These are phyloP conservation scores for Bhutanitis thaidina DNA, from an alignment of 2,888 invertebrate species.

Conservation along the genomic window DNA sequence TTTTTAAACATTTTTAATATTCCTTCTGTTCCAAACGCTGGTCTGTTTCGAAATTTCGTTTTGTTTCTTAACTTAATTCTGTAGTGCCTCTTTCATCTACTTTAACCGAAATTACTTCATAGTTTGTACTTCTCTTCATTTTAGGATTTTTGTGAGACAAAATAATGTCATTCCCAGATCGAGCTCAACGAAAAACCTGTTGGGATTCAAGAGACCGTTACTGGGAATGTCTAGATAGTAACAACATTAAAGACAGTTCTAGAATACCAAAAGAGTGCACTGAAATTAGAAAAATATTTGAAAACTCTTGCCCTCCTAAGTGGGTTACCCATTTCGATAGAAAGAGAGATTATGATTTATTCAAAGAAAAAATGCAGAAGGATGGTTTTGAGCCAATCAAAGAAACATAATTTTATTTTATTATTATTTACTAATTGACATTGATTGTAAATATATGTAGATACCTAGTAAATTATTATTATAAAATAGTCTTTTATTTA, in stretches of 20 bases:
- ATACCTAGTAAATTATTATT: conserved; percentile 63
- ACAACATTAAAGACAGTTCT: conserved; percentile 81
- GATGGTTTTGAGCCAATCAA: conserved; percentile 91
- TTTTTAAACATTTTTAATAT: no score
- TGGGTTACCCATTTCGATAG: conserved; percentile 98
- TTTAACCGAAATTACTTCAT: conserved; percentile 5
- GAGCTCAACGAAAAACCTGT: conserved; percentile 88
- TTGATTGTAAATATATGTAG: conserved; percentile 56
- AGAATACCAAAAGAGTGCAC: conserved; percentile 80
- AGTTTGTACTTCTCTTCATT: conserved; percentile 41
- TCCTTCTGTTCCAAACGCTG: no score
- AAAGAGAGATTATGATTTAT: conserved; percentile 91
- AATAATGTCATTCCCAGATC: conserved; percentile 89
- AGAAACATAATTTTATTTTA: conserved; percentile 35
- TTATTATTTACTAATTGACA: conserved; percentile 30
- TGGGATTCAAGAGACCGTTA: conserved; percentile 92
- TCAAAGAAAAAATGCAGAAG: conserved; percentile 91
- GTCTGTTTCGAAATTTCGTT: no score
- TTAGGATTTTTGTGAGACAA: conserved; percentile 51
- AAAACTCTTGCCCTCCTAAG: conserved; percentile 87
- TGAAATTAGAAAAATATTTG: conserved; percentile 86
- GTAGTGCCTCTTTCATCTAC: not conserved
- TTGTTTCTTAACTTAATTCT: no score
- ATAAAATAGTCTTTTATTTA: conserved; percentile 35
- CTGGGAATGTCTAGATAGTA: conserved; percentile 92